Conservation (phyloP, 2,888 invertebrate genomes). For the Minunthozetes semirufus region DNA sequence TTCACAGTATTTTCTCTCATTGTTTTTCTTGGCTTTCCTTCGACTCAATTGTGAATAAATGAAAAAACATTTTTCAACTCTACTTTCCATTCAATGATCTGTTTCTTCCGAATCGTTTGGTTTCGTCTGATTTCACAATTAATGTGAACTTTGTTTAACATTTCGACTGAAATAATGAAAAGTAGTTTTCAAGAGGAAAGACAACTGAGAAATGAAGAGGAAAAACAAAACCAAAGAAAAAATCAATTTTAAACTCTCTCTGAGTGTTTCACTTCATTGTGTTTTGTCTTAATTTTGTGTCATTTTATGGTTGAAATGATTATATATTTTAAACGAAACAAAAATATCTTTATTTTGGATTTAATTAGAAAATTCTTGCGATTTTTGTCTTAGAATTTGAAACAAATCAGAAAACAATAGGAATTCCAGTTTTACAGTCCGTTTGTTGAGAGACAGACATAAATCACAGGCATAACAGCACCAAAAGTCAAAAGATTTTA, state of each 20-base stretch:
- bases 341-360: neutral
- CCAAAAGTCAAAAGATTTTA: neutral
- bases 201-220: too few relatives aligned
- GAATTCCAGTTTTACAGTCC: neutral
- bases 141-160: neutral
- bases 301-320: neutral
- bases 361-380: neutral
- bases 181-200: too few relatives aligned
- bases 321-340: neutral
- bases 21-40: neutral
- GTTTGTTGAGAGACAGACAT: too few relatives aligned
- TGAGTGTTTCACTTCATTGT: neutral
- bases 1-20: neutral
- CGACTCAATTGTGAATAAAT: too few relatives aligned
- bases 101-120: neutral
- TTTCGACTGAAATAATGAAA: too few relatives aligned
- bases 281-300: neutral
- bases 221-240: too few relatives aligned
- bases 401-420: neutral
- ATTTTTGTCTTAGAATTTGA: neutral
- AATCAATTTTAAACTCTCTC: too few relatives aligned
- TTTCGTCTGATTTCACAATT: neutral
- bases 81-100: too few relatives aligned
- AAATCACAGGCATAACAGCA: too few relatives aligned
- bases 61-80: too few relatives aligned